Evolutionary conservation across 2,113 vertebrate genomes (phyloP), one percentile per base, ranked within the genome.

Genomic region (Psettodes erumei): DNA sequence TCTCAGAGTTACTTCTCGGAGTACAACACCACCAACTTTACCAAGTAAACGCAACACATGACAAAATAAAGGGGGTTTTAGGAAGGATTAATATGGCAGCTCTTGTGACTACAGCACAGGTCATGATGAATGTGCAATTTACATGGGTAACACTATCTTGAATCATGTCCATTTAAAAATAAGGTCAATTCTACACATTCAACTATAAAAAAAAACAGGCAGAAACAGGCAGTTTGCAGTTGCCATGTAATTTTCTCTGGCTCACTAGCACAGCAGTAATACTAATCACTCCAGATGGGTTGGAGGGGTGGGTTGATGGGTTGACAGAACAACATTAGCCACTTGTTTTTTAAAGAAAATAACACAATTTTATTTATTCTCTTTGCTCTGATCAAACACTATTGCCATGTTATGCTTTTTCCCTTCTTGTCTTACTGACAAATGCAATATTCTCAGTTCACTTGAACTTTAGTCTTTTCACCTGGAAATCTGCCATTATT

Each of bases 401-500:
- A 38, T 1, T 28, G 43, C 38, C 11, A 66, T 16, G 16, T 76
- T 63, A 43, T 67, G 43, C 23, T 32, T 85, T 71, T 35, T 58
- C 28, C n/a, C 71, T 25, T 42, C 55, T 79, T 16, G 19, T n/a
- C 25, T 25, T 16, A 54, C 25, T 23, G 4, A 27, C n/a, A 69
- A 42, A 40, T 47, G 50, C 55, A 69, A 61, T 55, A 60, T 9
- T 56, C 8, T 33, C 51, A 54, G 1, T 30, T 53, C 7, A 16
- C 25, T 35, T 35, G 6, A 51, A 47, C 21, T 50, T 61, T 42
- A 40, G 43, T 32, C 19, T 48, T 68, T 75, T 81, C 70, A 63
- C 23, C 25, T 82, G 65, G 61, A 72, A 32, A 35, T 21, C 23
- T 45, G 61, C 65, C 68, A 70, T 63, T 40, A 55, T 68, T 63